A percentile compares a stretch with the other conserved stretches of the same genome.
Conservation (phyloP, 2,888 invertebrate species). For the Cinara cedri region DNA sequence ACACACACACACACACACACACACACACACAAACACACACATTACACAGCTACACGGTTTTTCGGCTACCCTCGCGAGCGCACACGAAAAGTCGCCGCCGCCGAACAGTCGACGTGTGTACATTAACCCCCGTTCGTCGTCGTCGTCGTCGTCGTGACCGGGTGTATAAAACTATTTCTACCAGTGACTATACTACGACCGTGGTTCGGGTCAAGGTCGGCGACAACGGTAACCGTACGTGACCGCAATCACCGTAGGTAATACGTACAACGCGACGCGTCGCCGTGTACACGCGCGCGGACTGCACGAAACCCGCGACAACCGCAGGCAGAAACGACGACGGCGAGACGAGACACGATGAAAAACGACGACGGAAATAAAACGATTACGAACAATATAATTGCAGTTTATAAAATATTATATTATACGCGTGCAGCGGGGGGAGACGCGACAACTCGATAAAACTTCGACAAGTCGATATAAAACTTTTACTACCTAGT, state of each 20-base stretch:
- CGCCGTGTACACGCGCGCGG: not conserved
- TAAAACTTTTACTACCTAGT: too few relatives aligned
- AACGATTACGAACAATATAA: too few relatives aligned
- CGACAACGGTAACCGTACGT: constrained; percentile 20
- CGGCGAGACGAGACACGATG: not conserved
- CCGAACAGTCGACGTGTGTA: not conserved
- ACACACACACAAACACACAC: not conserved
- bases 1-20: not conserved
- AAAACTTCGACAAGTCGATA: too few relatives aligned
- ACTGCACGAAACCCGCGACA: not conserved
- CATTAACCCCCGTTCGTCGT: constrained; percentile 21
- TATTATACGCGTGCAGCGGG: not conserved
- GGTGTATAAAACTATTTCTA: not conserved
- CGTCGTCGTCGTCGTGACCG: constrained; percentile 3
- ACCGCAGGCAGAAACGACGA: not conserved
- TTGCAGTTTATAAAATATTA: not conserved
- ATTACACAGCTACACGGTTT: not conserved
- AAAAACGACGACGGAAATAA: not conserved
- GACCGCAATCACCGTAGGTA: constrained; percentile 6
- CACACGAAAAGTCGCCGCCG: not conserved
- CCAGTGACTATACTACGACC: constrained; percentile 1
- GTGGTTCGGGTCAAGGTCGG: constrained; percentile 45
- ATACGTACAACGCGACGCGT: not conserved
- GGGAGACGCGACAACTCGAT: too few relatives aligned
- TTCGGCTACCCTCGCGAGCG: not conserved